Base-by-base conservation (phyloP, 2,888 invertebrate species). In the Andrena fulva region DNA sequence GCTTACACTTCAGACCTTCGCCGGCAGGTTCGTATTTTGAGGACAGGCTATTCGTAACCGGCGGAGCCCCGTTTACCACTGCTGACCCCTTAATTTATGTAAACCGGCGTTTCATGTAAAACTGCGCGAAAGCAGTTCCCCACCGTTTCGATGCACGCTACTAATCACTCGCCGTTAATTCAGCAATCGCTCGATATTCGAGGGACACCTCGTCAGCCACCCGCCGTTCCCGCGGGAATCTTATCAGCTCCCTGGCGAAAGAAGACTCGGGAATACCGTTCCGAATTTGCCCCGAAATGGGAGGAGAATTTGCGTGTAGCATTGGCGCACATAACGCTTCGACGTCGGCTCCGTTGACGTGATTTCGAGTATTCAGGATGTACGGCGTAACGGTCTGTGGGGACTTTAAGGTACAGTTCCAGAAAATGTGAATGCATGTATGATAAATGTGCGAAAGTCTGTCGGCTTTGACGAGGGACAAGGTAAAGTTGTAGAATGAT, bases 111-210 rank as follows among this genome's bases (percentile, higher is more conserved):
- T 54, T 10, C 70, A 7, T 8, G 35, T 42, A 67, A 80, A 82
- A 77, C n/a, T 60, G 16, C 64, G 75, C 60, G 75, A 76, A 64
- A 60, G 56, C 48, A 73, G 64, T 72, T 59, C 24, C 24, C 54
- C 31, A 42, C 16, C 67, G 42, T 70, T 75, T 27, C 54, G 33
- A 2, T 8, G 2, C 60, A 63, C 63, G 66, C 60, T 50, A 85
- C 75, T 85, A 70, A 77, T 77, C 27, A 27, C 24, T 56, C 48
- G 33, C 70, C 73, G 80, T 85, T 85, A 80, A 85, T 77, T 80
- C 54, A 27, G 4, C 12, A 52, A 35, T 31, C 69, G 62, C 27
- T 62, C 52, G 20, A 73, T 52, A 80, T 8, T 50, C 70, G 35
- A 56, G 56, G 10, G 35, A 66, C 62, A 35, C 27, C 59, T 50